Conservation (phyloP, 2,797 vertebrate genomes). For the Notamacropus eugenii region DNA sequence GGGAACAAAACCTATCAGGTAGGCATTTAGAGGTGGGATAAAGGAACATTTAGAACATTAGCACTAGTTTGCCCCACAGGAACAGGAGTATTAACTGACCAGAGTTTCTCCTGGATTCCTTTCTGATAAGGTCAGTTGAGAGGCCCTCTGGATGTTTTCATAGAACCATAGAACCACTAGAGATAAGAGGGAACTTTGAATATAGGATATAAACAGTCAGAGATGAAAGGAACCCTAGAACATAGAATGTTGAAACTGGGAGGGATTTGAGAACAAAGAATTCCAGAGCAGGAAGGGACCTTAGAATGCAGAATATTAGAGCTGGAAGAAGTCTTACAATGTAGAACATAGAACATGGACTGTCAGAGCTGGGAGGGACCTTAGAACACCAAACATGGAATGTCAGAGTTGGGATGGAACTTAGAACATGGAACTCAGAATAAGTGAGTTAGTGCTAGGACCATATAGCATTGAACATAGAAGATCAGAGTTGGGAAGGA, state of each 20-base stretch:
- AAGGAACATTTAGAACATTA: neutral
- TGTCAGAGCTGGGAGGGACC: no score
- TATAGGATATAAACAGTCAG: neutral
- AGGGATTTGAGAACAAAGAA: no score
- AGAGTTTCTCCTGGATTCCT: neutral
- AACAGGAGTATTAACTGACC: neutral
- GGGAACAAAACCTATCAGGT: neutral
- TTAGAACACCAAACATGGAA: neutral
- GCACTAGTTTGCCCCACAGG: neutral
- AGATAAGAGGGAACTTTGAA: neutral
- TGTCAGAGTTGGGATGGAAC: neutral
- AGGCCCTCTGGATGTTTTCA: neutral
- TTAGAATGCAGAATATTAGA: no score
- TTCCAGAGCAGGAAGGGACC: no score
- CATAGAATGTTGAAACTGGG: no score
- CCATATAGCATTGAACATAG: neutral
- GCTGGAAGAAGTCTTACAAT: no score
- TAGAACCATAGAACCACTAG: neutral
- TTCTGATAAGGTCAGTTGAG: neutral
- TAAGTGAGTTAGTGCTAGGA: neutral
- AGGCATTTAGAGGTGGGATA: neutral
- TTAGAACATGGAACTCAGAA: neutral
- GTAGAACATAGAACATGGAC: no score
- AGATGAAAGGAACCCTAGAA: neutral
- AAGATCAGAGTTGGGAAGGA: neutral